A percentile compares a stretch with the other conserved stretches of the same genome.
Conservation (phyloP, 2,797 vertebrate species). For the Anguilla marmorata region DNA sequence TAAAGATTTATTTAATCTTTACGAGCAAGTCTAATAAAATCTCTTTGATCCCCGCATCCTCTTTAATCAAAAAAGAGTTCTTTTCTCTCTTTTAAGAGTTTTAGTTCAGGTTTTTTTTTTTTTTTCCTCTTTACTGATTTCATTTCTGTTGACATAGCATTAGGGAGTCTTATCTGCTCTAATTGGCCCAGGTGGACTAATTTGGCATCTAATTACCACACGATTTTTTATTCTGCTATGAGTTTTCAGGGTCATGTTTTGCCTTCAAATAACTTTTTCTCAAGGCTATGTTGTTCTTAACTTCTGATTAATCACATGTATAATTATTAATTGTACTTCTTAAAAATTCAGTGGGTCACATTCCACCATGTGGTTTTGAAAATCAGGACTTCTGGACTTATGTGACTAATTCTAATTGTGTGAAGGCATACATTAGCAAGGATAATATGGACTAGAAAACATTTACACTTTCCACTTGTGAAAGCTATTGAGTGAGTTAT, state of each 20-base stretch:
- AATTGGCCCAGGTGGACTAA: constrained; percentile 84
- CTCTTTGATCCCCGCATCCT: constrained; percentile 72
- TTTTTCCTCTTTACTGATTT: constrained; percentile 64
- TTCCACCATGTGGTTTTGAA: constrained; percentile 4
- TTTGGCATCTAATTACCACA: constrained; percentile 75
- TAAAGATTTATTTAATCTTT: constrained; percentile 80
- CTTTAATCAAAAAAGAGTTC: constrained; percentile 70
- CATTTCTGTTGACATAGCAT: constrained; percentile 79
- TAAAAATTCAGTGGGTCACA: constrained; percentile 16
- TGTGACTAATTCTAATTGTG: neutral
- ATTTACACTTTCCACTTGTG: neutral
- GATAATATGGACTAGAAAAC: neutral
- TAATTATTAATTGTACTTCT: constrained; percentile 53
- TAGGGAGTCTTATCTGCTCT: constrained; percentile 75
- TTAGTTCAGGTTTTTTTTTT: constrained; percentile 53
- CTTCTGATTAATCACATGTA: constrained; percentile 59
- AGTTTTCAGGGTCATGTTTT: constrained; percentile 71
- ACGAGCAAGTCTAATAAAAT: constrained; percentile 66
- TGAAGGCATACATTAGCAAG: neutral
- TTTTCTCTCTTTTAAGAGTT: constrained; percentile 42
- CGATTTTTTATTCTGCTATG: constrained; percentile 61
- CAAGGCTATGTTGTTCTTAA: constrained; percentile 62
- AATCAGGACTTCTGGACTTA: neutral
- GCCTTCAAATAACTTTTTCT: constrained; percentile 67
- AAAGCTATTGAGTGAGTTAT: neutral